Percentiles rank a stretch among this genome's conserved stretches.
Evolutionary conservation across 2,113 vertebrate species (phyloP).

Genomic region (Tetrao urogallus): DNA sequence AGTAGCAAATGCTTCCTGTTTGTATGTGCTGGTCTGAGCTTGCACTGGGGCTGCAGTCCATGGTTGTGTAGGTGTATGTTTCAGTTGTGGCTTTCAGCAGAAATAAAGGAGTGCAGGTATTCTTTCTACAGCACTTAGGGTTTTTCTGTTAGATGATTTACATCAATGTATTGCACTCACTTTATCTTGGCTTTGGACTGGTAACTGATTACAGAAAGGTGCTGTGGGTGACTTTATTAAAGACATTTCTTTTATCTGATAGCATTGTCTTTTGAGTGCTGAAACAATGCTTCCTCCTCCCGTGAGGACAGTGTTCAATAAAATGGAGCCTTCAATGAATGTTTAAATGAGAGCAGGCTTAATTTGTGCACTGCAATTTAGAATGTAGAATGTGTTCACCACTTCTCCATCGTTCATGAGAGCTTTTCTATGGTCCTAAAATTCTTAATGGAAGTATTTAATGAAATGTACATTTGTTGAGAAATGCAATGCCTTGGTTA

Average conservation of each 20-base stretch:
- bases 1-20: neutral
- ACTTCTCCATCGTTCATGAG: neutral
- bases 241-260: slow-evolving; percentile 27
- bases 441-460: neutral
- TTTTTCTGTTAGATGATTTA: neutral
- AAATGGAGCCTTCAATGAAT: neutral
- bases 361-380: neutral
- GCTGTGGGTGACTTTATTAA: neutral
- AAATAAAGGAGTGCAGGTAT: neutral
- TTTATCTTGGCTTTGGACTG: neutral
- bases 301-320: neutral
- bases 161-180: neutral
- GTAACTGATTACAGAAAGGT: neutral
- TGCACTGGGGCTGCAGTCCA: neutral
- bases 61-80: neutral
- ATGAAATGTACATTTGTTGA: neutral
- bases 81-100: neutral
- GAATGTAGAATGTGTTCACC: neutral
- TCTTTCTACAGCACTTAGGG: neutral
- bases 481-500: neutral
- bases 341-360: neutral
- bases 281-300: neutral
- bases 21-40: neutral
- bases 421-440: neutral
- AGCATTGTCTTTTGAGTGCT: slow-evolving; percentile 14